Evolutionary conservation across 2,113 vertebrate species (phyloP), one percentile per base, ranked within the genome.

Genomic region (Paramisgurnus dabryanus): DNA sequence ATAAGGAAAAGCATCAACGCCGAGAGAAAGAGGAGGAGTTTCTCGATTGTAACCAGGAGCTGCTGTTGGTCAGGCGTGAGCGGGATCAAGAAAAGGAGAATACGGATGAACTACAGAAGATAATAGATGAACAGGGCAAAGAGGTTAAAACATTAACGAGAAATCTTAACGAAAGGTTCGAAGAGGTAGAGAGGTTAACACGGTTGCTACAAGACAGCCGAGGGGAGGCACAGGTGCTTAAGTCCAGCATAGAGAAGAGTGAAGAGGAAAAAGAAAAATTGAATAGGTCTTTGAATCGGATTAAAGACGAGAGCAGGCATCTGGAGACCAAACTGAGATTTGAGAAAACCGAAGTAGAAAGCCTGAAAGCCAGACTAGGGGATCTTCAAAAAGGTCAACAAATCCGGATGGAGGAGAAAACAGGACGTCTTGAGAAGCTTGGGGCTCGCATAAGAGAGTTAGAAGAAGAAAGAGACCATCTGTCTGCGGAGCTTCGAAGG

Each of bases 121-220:
- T 15, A 43, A 3, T 3, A 0, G 6, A 57, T 2, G 57, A 50
- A 40, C 82, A 91, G 17, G 66, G 84, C 60, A 84, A 86, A 68
- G 90, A 92, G 74, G 27, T 79, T 67, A 83, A 87, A 49, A 67
- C 70, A 15, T 80, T 78, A 75, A 80, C 47, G 63, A 70, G 73
- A 64, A 85, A 77, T 34, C 74, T 60, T 4, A 84, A 83, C 12
- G 7, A 74, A 27, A 76, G 50, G 0, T 4, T 4, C 0, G 80
- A 7, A 0, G 86, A 89, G 63, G 5, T 27, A 1, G 47, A 57
- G 4, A 86, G 53, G 9, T 80, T 89, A 39, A 78, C 64, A 0
- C 79, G 55, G 0, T 39, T 82, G 40, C 70, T 90, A 6, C 84
- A 22, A 41, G 75, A 85, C 27, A 67, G 13, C 72, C 82, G 82